Percentiles rank a stretch among this genome's conserved stretches.
Conservation (phyloP, 1,140 invertebrate genomes). For the Pristionchus pacificus region DNA sequence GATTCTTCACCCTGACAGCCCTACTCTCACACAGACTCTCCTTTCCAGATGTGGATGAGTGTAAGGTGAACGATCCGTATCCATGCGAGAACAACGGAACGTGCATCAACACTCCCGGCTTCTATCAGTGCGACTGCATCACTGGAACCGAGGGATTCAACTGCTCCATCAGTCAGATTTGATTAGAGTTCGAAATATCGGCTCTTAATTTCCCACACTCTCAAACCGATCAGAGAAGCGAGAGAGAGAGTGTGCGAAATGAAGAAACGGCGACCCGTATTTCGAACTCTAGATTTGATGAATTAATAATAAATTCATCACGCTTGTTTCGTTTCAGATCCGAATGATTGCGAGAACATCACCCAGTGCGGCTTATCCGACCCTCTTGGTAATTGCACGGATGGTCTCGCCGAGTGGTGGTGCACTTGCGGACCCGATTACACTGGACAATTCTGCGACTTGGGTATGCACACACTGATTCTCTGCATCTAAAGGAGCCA, state of each 20-base stretch:
- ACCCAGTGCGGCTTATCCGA: neutral
- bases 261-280: too few relatives aligned
- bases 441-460: neutral
- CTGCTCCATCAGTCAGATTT: neutral
- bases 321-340: neutral
- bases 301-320: neutral
- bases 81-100: neutral
- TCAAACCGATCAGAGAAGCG: too few relatives aligned
- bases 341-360: neutral
- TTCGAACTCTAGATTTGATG: too few relatives aligned
- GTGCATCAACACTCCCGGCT: neutral
- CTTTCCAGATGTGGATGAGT: neutral
- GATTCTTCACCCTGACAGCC: too few relatives aligned
- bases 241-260: too few relatives aligned
- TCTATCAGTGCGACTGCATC: neutral
- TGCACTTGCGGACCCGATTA: neutral
- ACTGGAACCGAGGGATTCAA: neutral
- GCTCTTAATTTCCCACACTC: too few relatives aligned
- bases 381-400: neutral
- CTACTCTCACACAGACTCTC: neutral
- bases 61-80: constrained; percentile 4
- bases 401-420: neutral
- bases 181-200: neutral
- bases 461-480: neutral
- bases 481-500: neutral